These are phyloP conservation scores for Sinohyriopsis cumingii DNA, from an alignment of 2,888 invertebrate species.

Conservation along the genomic window DNA sequence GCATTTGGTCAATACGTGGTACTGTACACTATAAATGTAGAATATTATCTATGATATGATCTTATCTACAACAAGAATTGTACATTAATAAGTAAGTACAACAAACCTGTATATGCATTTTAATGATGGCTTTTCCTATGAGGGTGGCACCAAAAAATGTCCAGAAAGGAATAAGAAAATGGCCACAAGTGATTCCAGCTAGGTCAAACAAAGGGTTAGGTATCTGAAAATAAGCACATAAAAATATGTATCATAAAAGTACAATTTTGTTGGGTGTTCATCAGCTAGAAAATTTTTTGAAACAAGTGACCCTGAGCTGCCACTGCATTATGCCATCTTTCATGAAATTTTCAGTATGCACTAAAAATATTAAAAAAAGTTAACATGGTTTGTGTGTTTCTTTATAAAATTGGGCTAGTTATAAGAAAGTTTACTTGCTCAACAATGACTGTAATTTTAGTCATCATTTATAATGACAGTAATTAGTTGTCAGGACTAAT, in stretches of 20 bases:
- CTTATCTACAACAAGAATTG: neutral
- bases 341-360: too few relatives aligned
- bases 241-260: neutral
- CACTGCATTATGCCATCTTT: too few relatives aligned
- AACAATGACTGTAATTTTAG: too few relatives aligned
- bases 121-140: slow-evolving; percentile 96
- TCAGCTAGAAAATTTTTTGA: neutral
- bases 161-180: slow-evolving; percentile 99
- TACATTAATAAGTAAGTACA: neutral
- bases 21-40: neutral
- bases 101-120: slow-evolving; percentile 92
- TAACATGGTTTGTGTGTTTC: too few relatives aligned
- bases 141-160: slow-evolving; percentile 99
- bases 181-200: slow-evolving; percentile 98
- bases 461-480: too few relatives aligned
- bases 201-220: slow-evolving; percentile 99
- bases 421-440: too few relatives aligned
- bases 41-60: neutral
- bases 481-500: too few relatives aligned
- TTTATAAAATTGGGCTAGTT: too few relatives aligned
- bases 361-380: too few relatives aligned
- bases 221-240: slow-evolving; percentile 76
- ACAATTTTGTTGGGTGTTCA: neutral
- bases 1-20: too few relatives aligned
- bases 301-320: slow-evolving; percentile 2